Percentiles rank a stretch among this genome's conserved stretches.
Evolutionary conservation across 2,888 invertebrate genomes (phyloP).

Genomic region (Chymomyza caudatula): DNA sequence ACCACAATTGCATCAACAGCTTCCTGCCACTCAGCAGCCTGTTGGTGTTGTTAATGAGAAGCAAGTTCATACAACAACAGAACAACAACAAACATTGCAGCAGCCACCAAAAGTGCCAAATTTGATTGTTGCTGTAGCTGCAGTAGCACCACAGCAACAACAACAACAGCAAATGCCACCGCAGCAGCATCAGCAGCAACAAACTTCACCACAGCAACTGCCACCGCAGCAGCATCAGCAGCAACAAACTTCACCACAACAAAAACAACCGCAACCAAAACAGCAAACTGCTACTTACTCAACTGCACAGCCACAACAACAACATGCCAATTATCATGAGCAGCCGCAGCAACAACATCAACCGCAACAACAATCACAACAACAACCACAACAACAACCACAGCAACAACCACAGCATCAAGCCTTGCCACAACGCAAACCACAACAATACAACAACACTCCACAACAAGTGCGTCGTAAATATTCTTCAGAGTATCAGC

Average conservation of each 20-base stretch:
- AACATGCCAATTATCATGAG: conserved; percentile 15
- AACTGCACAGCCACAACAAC: conserved; percentile 12
- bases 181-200: conserved; percentile 26
- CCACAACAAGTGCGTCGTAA: conserved; percentile 63
- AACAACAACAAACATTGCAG: conserved; percentile 26
- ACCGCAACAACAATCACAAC: conserved; percentile 32
- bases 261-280: conserved; percentile 74
- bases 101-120: conserved; percentile 32
- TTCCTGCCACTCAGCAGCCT: conserved; percentile 7
- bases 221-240: conserved; percentile 35
- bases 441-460: conserved; percentile 52
- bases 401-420: conserved; percentile 43
- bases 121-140: conserved; percentile 39
- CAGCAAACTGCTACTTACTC: conserved; percentile 11
- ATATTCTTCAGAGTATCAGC: conserved; percentile 60
- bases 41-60: not conserved
- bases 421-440: conserved; percentile 45
- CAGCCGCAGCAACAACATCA: conserved; percentile 17
- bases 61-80: conserved; percentile 15
- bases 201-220: conserved; percentile 37
- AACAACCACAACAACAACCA: conserved; percentile 39
- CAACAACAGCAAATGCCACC: conserved; percentile 75
- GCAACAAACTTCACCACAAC: conserved; percentile 65
- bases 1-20: conserved; percentile 39
- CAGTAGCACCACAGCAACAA: conserved; percentile 74